A percentile compares a stretch with the other conserved stretches of the same genome.
Evolutionary conservation across 2,797 vertebrate species (phyloP).

Genomic region (Notamacropus eugenii): DNA sequence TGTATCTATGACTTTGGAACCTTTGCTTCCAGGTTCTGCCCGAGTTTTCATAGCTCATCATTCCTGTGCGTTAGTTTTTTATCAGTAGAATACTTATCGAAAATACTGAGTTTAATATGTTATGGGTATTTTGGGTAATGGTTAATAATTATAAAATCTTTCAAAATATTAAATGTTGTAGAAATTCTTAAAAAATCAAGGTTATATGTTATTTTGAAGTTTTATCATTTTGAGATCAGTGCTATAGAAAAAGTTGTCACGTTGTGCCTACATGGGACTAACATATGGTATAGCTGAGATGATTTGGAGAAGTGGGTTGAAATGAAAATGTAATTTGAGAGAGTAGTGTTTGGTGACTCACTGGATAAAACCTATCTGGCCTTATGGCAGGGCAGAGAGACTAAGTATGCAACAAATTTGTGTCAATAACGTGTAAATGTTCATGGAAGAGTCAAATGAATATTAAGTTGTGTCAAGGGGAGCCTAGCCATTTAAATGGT

Average conservation of each 20-base stretch:
- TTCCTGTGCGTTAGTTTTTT: slow-evolving; percentile 47
- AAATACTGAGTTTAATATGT: slow-evolving; percentile 51
- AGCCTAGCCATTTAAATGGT: not conserved
- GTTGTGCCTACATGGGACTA: slow-evolving; percentile 77
- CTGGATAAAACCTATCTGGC: slow-evolving; percentile 66
- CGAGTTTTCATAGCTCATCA: slow-evolving; percentile 9
- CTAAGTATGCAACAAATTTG: slow-evolving; percentile 10
- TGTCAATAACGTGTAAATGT: slow-evolving; percentile 22
- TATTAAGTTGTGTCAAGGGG: not conserved
- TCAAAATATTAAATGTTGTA: slow-evolving; percentile 62
- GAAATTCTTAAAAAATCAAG: slow-evolving; percentile 64
- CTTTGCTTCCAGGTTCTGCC: not conserved
- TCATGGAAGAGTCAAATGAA: not conserved
- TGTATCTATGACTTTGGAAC: slow-evolving; percentile 34
- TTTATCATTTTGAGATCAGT: slow-evolving; percentile 60
- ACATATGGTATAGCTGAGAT: slow-evolving; percentile 76
- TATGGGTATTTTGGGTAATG: slow-evolving; percentile 50
- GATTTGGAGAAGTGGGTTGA: slow-evolving; percentile 74
- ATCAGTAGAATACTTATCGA: slow-evolving; percentile 54
- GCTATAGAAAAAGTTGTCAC: slow-evolving; percentile 71
- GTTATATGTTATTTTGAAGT: slow-evolving; percentile 74
- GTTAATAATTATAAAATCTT: slow-evolving; percentile 63
- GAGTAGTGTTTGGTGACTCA: slow-evolving; percentile 73
- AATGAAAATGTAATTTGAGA: slow-evolving; percentile 68
- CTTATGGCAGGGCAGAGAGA: slow-evolving; percentile 64